Base-by-base conservation (phyloP, 2,888 invertebrate genomes). In the Chymomyza fuscimana region DNA sequence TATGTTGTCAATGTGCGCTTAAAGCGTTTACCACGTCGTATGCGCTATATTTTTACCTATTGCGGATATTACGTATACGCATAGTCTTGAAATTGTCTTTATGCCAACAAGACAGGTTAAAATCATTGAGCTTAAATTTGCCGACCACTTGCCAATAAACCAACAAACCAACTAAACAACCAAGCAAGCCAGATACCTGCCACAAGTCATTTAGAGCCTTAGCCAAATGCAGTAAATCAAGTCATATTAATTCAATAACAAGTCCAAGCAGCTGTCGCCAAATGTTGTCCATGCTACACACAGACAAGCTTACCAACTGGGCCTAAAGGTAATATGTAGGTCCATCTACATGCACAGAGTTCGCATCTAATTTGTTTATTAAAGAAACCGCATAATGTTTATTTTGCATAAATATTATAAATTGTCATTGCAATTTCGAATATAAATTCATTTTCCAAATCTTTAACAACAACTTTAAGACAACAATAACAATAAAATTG, bases 191-290 rank as follows among this genome's bases (percentile, higher is more conserved):
- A 10, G 16, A 0, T 12, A 36, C n/a, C 60, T 36, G 19, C 46
- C 36, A 29, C 65, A 40, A 61, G 73, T 71, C 69, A 67, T 85
- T 87, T 76, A 82, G 72, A 80, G 32, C 32, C 6, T 80, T 81
- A 75, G 51, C 82, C 84, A 61, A 75, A 83, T 78, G 67, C 70
- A 77, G 88, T 87, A 83, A 83, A 87, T 87, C 88, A 83, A 87
- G 84, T 78, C 81, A 77, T 72, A 87, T 87, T 87, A 86, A 83
- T 83, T 83, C 88, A 83, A 83, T 83, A 87, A 79, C 88, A 83
- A 83, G 75, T 79, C 19, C 16, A 10, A 56, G 19, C 56, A 56
- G 56, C 56, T 56, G 56, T 7, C 56, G 56, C 56, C 56, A 19
- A 51, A 51, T 16, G 32, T 82, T 70, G 67, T 69, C 65, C 58